Evolutionary conservation across 2,113 vertebrate species (phyloP).

Genomic region (Tupaia tana): DNA sequence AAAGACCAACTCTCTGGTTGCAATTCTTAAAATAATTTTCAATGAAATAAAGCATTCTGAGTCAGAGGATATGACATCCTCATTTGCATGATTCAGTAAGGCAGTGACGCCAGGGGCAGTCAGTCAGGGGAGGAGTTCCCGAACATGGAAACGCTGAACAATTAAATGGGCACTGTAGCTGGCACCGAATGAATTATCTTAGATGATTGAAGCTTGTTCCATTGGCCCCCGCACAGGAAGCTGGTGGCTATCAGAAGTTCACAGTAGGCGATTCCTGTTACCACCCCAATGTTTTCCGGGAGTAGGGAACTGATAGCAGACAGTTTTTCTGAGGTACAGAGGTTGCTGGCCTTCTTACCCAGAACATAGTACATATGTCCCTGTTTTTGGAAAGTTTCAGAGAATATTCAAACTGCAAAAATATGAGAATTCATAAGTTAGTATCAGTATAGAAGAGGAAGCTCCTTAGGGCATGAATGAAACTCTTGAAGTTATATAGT

Average conservation of each 20-base stretch:
- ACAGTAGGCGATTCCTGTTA: conserved; percentile 71
- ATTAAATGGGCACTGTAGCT: conserved; percentile 53
- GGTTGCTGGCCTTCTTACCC: not conserved
- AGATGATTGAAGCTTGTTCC: conserved; percentile 41
- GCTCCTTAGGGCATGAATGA: not conserved
- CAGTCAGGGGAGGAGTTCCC: conserved; percentile 73
- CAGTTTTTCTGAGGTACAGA: not conserved
- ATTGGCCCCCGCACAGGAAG: conserved; percentile 51
- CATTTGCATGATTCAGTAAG: conserved; percentile 75
- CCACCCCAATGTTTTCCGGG: conserved; percentile 35
- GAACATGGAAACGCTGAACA: conserved; percentile 68
- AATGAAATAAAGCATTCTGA: conserved; percentile 68
- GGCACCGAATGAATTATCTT: conserved; percentile 39
- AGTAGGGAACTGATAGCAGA: not conserved
- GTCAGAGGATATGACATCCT: conserved; percentile 81
- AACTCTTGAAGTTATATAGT: not conserved
- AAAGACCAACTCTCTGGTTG: not conserved
- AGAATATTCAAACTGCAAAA: not conserved
- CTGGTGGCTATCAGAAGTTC: conserved; percentile 70
- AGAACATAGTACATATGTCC: not conserved
- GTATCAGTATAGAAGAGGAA: not conserved
- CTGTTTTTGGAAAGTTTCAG: not conserved
- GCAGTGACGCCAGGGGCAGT: conserved; percentile 66
- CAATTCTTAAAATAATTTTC: conserved; percentile 76
- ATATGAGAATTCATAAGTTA: not conserved